Conservation (phyloP, 2,888 invertebrate genomes). For the Plusia festucae region DNA sequence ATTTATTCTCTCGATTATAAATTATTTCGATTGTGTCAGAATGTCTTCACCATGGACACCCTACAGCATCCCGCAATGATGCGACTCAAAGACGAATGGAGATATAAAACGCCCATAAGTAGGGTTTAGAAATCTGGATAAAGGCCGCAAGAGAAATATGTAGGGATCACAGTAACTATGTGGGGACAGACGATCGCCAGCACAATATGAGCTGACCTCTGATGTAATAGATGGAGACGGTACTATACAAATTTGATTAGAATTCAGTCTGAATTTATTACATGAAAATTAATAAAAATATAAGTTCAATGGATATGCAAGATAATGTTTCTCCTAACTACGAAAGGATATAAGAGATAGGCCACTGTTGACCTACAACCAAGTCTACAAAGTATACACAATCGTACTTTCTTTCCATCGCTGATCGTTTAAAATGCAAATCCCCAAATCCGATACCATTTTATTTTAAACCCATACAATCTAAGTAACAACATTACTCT, state of each 20-base stretch:
- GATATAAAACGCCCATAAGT: conserved; percentile 61
- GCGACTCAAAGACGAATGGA: conserved; percentile 56
- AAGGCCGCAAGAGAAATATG: conserved; percentile 30
- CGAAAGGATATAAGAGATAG: no score
- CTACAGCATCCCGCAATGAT: conserved; percentile 24
- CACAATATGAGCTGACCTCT: neutral
- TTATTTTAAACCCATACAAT: neutral
- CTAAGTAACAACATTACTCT: neutral
- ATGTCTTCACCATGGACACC: conserved; percentile 19
- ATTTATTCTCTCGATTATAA: no score
- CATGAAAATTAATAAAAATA: no score
- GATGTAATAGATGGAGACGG: neutral
- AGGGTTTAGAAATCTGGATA: conserved; percentile 50
- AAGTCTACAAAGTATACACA: neutral
- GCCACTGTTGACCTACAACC: no score
- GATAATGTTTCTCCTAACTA: no score
- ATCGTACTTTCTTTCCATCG: neutral
- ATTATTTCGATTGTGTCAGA: no score
- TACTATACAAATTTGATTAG: neutral
- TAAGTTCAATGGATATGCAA: no score
- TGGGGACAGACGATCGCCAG: conserved; percentile 8
- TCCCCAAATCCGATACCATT: neutral
- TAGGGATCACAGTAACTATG: conserved; percentile 8
- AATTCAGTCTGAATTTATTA: no score
- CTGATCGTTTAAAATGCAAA: neutral